phyloP scores from a whole-genome alignment of 2,113 vertebrate species.

The Pygoscelis antarcticus region DNA sequence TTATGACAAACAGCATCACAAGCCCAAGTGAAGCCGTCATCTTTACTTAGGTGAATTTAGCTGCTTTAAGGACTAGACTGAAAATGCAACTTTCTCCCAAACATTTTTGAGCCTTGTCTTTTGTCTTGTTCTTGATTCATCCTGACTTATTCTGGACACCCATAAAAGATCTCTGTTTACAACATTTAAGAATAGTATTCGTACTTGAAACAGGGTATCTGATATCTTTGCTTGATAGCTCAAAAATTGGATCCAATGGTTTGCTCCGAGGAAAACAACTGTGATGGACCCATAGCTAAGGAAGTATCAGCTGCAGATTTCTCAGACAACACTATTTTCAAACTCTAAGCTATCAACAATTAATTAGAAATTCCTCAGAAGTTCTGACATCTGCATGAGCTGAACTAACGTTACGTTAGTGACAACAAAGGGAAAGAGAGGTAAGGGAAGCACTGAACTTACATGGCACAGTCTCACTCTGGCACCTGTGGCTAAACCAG shows the following conservation, averaged over 20 bases:
- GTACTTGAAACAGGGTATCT: no score
- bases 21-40: fast-evolving
- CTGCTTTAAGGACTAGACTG: background rate
- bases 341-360: background rate
- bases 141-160: background rate
- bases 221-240: background rate
- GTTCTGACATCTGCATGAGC: background rate
- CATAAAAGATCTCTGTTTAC: background rate
- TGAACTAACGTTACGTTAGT: background rate
- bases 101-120: background rate
- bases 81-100: background rate
- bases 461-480: background rate
- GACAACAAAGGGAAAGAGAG: no score
- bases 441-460: background rate
- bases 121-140: background rate
- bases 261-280: background rate
- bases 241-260: background rate
- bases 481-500: background rate
- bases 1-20: fast-evolving
- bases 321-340: background rate
- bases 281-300: background rate
- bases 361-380: background rate
- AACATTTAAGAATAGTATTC: background rate
- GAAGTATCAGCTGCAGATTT: no score
- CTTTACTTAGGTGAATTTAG: fast-evolving